These are phyloP conservation scores for Drosophila cracens DNA, from an alignment of 2,888 invertebrate species.

Conservation along the genomic window DNA sequence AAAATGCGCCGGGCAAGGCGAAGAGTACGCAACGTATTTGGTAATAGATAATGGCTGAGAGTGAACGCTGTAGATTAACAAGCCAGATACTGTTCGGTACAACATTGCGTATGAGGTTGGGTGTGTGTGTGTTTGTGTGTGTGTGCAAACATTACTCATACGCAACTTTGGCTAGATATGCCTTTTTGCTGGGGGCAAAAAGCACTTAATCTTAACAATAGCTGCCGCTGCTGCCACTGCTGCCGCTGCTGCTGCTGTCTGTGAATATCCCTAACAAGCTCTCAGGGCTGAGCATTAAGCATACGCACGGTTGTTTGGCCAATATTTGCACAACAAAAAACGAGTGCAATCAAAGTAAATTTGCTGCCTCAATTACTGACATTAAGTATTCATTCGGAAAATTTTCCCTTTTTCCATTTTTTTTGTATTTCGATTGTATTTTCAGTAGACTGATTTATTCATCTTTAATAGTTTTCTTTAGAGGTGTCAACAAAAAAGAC, in stretches of 20 bases:
- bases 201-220: conserved; percentile 55
- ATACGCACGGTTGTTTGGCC: conserved; percentile 43
- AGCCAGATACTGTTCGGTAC: background rate
- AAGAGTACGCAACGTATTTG: conserved; percentile 19
- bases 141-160: conserved; percentile 55
- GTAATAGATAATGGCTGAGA: conserved; percentile 11
- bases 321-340: conserved; percentile 31
- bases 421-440: background rate
- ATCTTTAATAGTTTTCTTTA: background rate
- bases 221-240: conserved; percentile 9
- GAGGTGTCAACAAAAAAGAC: background rate
- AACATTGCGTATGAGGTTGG: conserved; percentile 39
- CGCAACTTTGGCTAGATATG: conserved; percentile 24
- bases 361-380: conserved; percentile 18
- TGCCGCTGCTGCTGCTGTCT: conserved; percentile 12
- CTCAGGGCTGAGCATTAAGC: conserved; percentile 23
- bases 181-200: conserved; percentile 1
- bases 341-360: conserved; percentile 6
- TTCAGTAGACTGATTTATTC: background rate
- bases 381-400: conserved; percentile 15
- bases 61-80: conserved; percentile 10
- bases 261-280: conserved; percentile 14
- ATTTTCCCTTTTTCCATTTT: background rate
- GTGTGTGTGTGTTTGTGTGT: conserved; percentile 13
- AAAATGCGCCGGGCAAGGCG: conserved; percentile 24